These are phyloP conservation scores for Drosophila birchii DNA, from an alignment of 2,888 invertebrate genomes.

Conservation along the genomic window DNA sequence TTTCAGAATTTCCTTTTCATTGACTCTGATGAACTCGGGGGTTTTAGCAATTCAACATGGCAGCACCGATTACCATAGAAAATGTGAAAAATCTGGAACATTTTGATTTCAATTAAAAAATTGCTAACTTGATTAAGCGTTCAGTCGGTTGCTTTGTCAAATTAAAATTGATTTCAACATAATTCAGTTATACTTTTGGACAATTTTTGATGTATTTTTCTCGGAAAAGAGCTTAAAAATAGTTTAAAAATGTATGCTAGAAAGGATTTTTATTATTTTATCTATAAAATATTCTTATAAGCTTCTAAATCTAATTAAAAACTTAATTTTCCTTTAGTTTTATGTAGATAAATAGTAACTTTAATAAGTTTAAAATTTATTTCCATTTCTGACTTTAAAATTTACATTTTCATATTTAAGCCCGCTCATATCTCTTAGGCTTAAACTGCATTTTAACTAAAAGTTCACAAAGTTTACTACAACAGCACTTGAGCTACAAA, in stretches of 20 bases:
- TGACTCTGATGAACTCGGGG: conserved; percentile 6
- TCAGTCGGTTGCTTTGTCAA: background rate
- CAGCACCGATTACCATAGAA: background rate
- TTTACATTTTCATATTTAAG: background rate
- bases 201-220: background rate
- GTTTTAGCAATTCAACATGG: background rate
- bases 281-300: background rate
- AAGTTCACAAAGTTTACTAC: conserved; percentile 13
- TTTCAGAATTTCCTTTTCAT: conserved; percentile 36
- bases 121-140: background rate
- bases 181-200: background rate
- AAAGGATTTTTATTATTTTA: background rate
- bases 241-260: background rate
- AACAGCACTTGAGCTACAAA: conserved; percentile 7
- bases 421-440: conserved; percentile 1
- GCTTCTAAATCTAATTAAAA: background rate
- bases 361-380: background rate
- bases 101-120: conserved; percentile 1
- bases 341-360: too few relatives aligned
- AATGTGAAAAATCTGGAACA: background rate
- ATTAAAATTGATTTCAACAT: background rate
- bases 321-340: too few relatives aligned
- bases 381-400: background rate
- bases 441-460: conserved; percentile 6
- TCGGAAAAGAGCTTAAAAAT: background rate